Base-by-base conservation (phyloP, 1,140 invertebrate species). In the Drosophila simulans region DNA sequence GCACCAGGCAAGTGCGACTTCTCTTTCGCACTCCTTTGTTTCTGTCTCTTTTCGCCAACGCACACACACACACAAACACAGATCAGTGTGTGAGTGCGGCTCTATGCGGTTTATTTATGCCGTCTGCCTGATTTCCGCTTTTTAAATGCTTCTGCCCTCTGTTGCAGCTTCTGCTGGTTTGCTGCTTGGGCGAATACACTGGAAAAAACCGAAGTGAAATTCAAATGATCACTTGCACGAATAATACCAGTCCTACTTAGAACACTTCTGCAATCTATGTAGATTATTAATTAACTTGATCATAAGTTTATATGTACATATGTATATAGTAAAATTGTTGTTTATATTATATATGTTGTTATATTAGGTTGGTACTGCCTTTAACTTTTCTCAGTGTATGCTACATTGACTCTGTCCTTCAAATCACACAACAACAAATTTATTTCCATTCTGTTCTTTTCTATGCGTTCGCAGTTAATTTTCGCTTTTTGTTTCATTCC, bases 41-140 rank as follows among this genome's bases (percentile, higher is more conserved):
- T 42, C 52, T 20, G 1, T 68, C 56, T 27, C 42, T 53, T 12
- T 35, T 34, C 25, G 22, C 25, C 39, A 49, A 5, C 4, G 8
- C 37, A 39, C 34, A 68, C 51, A 68, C 51, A 68, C 66, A 10
- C 7, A 10, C 42, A 40, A 27, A 71, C 65, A 59, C 54, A 17
- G 31, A 45, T 48, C 46, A 34, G 49, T 57, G 73, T 49, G 55
- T 51, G 37, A 45, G 43, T 48, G 45, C 12, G 27, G 56, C 45
- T 49, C 59, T 81, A 68, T 76, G 78, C 69, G 78, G 74, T 77
- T 77, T 77, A 81, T 88, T 86, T 88, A 82, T 80, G 79, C 73
- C 62, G 83, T 88, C 83, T 88, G 84, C 84, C 66, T 89, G 84
- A 88, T 88, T 88, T 88, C 83, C 83, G 83, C 79, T 89, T 88